Evolutionary conservation across 2,113 vertebrate species (phyloP).

Genomic region (Bubo scandiacus): DNA sequence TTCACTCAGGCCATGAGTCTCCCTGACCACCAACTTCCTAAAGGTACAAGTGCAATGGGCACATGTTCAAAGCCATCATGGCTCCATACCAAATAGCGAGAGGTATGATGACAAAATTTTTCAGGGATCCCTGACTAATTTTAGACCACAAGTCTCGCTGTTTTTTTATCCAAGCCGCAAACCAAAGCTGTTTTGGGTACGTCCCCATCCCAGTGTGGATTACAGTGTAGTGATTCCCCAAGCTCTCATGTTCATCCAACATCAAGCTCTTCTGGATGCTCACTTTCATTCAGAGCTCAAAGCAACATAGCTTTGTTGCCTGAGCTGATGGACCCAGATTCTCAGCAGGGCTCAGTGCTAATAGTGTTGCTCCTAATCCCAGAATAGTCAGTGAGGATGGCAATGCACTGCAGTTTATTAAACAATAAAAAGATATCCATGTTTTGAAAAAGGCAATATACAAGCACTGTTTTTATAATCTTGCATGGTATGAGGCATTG

Average conservation of each 20-base stretch:
- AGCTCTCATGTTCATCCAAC: background rate
- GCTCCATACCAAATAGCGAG: background rate
- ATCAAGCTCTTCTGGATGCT: background rate
- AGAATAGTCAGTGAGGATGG: background rate
- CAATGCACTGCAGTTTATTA: background rate
- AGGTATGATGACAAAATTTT: background rate
- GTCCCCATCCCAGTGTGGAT: background rate
- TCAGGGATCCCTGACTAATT: background rate
- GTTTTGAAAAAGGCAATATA: background rate
- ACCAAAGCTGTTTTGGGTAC: background rate
- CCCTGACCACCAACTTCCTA: background rate
- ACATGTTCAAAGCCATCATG: fast-evolving
- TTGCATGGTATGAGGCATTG: background rate
- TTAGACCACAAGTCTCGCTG: background rate
- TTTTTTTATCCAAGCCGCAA: background rate
- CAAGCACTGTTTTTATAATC: background rate
- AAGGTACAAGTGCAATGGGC: fast-evolving
- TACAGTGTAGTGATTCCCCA: background rate
- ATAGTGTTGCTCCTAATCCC: background rate
- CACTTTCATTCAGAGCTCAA: background rate
- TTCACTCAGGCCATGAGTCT: background rate
- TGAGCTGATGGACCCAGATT: background rate
- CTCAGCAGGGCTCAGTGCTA: background rate
- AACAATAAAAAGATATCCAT: background rate
- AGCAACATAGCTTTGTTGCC: background rate